phyloP scores from a whole-genome alignment of 2,113 vertebrate genomes.

The Anas platyrhynchos region DNA sequence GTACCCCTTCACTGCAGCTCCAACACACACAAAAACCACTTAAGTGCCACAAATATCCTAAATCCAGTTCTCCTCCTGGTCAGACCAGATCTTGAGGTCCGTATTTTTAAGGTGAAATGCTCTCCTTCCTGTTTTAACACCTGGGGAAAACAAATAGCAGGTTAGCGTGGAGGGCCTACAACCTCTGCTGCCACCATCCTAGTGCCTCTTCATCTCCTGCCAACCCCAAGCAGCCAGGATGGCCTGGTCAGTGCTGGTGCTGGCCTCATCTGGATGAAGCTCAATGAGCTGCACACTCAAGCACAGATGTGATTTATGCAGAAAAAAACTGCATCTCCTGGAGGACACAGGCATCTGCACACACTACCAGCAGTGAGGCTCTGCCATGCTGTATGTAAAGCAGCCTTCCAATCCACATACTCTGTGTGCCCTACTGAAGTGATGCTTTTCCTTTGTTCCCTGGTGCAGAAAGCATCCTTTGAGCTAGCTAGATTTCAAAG shows the following conservation, averaged over 20 bases:
- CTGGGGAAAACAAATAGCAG: not conserved
- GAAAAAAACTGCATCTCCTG: accelerated
- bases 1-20: not conserved
- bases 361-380: not conserved
- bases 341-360: not conserved
- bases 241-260: not conserved
- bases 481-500: conserved; percentile 55
- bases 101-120: not conserved
- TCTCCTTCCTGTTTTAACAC: not conserved
- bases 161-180: not conserved
- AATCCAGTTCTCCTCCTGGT: not conserved
- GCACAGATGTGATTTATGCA: not conserved
- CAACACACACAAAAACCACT: not conserved
- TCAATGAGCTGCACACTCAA: not conserved
- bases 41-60: not conserved
- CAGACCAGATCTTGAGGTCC: not conserved
- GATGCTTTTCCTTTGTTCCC: not conserved
- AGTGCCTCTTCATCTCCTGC: not conserved
- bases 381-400: not conserved
- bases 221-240: not conserved
- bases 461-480: not conserved
- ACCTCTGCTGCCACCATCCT: not conserved
- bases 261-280: not conserved
- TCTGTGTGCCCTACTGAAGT: not conserved
- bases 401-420: not conserved